Base-by-base conservation (phyloP, 2,888 invertebrate genomes). In the Thereva unica region DNA sequence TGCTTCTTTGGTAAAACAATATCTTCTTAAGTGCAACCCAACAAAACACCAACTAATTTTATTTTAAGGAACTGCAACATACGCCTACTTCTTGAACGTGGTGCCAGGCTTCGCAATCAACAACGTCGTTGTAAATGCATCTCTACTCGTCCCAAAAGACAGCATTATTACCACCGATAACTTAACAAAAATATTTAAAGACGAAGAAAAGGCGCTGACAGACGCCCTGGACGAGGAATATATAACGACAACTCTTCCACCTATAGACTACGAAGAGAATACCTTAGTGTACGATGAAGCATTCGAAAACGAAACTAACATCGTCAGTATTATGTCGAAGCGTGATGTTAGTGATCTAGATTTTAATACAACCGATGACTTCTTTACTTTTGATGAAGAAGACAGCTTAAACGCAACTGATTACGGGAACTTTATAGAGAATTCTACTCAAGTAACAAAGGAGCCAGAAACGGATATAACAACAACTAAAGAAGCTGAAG, bases 1-100 rank as follows among this genome's bases (percentile, higher is more conserved):
- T 89, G 89, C 74, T 89, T 90, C 71, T 74, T 88, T 0, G 78
- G 80, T 34, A 78, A 45, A 45, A 68, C 5, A 23, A 35, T 4
- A 34, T 41, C 6, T 56, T 41, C 5, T 40, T 1, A 7, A 35
- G 41, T 35, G 0, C 3, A 4, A 54, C 23, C 37, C 12, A 47
- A 23, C 42, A 2, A 53, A 47, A 37, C 47, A 10, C 47, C 35
- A 35, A 9, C 5, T 5, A 40, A 41, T 54, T 67, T 40, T 61
- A 41, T 52, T 42, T 49, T 7, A 23, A 70, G 71, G 69, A 2
- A 68, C 80, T 0, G 81, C 79, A 8, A 79, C 78, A 2, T 81
- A 81, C 71, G 80, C 81, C 0, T 76, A 78, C 63, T 81, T 77
- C 54, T 66, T 81, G 3, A 78, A 76, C 61, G 74, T 76, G 41